Evolutionary conservation across 2,113 vertebrate species (phyloP).

Genomic region (Gymnogyps californianus): DNA sequence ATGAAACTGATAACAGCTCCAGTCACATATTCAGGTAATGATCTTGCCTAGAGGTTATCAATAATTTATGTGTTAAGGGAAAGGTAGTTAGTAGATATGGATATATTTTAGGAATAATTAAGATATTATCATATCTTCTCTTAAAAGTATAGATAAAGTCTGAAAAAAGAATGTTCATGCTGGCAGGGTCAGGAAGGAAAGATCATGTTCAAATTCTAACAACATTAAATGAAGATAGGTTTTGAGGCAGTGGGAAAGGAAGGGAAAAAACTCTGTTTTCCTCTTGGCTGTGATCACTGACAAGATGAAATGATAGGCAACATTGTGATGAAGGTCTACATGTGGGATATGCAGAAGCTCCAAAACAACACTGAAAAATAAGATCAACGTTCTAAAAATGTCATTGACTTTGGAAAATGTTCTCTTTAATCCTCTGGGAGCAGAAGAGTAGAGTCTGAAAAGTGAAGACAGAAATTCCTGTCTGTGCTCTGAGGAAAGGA

Average conservation of each 20-base stretch:
- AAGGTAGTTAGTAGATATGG: neutral
- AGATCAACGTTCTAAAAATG: neutral
- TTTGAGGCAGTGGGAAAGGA: neutral
- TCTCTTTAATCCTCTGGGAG: neutral
- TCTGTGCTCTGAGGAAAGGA: neutral
- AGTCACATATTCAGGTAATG: neutral
- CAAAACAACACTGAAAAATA: neutral
- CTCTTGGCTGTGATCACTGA: neutral
- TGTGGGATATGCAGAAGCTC: neutral
- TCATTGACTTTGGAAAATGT: neutral
- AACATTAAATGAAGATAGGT: neutral
- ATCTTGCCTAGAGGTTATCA: neutral
- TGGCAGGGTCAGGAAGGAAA: neutral
- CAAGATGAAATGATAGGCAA: neutral
- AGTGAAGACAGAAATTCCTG: neutral
- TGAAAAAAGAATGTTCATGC: neutral
- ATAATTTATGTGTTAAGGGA: conserved; percentile 2
- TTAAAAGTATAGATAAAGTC: neutral
- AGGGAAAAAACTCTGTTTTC: neutral
- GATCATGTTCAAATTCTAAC: neutral
- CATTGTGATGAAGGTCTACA: neutral
- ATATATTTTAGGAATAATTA: neutral
- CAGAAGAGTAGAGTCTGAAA: neutral
- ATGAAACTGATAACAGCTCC: neutral
- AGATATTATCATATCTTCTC: neutral